Evolutionary conservation across 2,797 vertebrate genomes (phyloP).

Genomic region (Gambelia wislizenii): DNA sequence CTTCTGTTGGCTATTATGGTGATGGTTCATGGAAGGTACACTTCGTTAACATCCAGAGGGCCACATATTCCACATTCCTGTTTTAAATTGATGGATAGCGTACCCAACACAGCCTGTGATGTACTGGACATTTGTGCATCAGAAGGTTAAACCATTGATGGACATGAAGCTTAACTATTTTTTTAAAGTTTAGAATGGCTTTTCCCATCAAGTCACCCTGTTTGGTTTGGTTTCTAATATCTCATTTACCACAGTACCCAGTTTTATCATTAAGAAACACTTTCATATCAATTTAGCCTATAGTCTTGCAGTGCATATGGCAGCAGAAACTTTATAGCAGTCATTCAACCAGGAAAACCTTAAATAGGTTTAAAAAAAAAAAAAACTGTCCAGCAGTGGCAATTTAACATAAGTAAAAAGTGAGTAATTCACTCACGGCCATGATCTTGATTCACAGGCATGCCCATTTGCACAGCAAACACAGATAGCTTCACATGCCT

Average conservation of each 20-base stretch:
- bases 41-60: background rate
- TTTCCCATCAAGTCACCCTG: fast-evolving
- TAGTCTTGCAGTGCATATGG: background rate
- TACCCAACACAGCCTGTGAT: background rate
- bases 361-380: no score
- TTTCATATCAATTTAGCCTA: background rate
- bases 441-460: no score
- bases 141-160: background rate
- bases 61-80: background rate
- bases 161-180: background rate
- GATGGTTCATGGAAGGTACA: background rate
- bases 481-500: no score
- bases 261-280: background rate
- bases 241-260: background rate
- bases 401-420: no score
- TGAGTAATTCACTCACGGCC: no score
- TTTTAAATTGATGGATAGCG: background rate
- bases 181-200: background rate
- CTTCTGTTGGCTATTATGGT: background rate
- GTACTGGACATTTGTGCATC: background rate
- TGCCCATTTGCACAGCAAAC: no score
- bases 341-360: fast-evolving
- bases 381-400: no score
- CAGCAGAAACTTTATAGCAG: background rate
- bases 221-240: fast-evolving